Evolutionary conservation across 2,113 vertebrate species (phyloP).

Genomic region (Perca schrenkii): DNA sequence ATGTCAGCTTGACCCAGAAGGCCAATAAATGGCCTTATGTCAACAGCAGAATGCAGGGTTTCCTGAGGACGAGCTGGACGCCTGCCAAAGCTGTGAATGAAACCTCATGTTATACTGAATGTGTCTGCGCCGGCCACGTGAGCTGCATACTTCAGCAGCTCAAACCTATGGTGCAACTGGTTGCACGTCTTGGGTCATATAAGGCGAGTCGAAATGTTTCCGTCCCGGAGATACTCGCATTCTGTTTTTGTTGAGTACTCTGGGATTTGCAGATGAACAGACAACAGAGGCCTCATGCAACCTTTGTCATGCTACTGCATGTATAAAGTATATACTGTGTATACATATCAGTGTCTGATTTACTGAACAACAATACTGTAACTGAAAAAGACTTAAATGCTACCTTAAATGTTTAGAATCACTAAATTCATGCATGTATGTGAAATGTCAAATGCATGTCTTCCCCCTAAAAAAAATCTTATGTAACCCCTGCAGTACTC

Average conservation of each 20-base stretch:
- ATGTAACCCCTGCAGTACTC: too few relatives aligned
- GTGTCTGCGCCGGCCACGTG: neutral
- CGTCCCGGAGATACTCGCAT: neutral
- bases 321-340: too few relatives aligned
- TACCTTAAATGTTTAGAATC: too few relatives aligned
- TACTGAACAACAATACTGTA: too few relatives aligned
- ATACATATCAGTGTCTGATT: too few relatives aligned
- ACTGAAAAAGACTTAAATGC: too few relatives aligned
- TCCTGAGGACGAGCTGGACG: conserved; percentile 45
- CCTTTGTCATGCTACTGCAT: neutral
- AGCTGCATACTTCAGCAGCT: neutral
- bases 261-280: neutral
- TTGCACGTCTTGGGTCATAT: neutral
- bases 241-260: neutral
- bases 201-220: neutral
- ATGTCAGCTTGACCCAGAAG: neutral
- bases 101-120: conserved; percentile 20
- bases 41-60: conserved; percentile 40
- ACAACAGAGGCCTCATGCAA: neutral
- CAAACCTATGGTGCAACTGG: conserved; percentile 7
- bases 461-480: too few relatives aligned
- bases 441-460: too few relatives aligned
- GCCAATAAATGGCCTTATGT: conserved; percentile 1
- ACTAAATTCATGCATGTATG: too few relatives aligned
- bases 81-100: conserved; percentile 30